Evolutionary conservation across 1,140 invertebrate genomes (phyloP).

Genomic region (Matsumurasca onukii): DNA sequence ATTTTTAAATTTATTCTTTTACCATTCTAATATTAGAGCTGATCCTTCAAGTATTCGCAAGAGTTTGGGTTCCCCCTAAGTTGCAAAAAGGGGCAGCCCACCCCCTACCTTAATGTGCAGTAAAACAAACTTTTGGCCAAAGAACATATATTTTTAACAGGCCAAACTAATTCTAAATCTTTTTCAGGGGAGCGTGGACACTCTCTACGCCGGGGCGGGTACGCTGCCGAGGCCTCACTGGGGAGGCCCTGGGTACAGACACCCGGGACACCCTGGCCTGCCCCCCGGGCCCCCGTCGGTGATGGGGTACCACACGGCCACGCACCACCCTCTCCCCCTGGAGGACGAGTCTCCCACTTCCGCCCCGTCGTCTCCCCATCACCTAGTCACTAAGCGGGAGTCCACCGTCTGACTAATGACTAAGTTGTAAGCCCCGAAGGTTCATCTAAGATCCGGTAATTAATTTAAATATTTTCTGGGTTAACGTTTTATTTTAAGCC

Average conservation of each 20-base stretch:
- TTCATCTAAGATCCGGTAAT: too few relatives aligned
- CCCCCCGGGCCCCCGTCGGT: background rate
- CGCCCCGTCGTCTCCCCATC: slow-evolving; percentile 35
- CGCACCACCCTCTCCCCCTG: background rate
- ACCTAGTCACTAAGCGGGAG: slow-evolving; percentile 38
- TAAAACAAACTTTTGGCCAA: too few relatives aligned
- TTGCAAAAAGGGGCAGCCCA: too few relatives aligned
- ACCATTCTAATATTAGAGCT: too few relatives aligned
- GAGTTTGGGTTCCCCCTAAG: too few relatives aligned
- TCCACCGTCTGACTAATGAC: slow-evolving; percentile 42
- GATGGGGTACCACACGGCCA: background rate
- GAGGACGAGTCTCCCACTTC: slow-evolving; percentile 11
- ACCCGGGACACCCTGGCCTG: slow-evolving; percentile 7
- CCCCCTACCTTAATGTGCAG: too few relatives aligned
- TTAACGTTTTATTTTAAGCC: too few relatives aligned
- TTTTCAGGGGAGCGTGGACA: slow-evolving; percentile 36
- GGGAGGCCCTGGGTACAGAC: slow-evolving; percentile 23
- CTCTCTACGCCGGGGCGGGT: slow-evolving; percentile 34
- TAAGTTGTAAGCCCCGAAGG: slow-evolving; percentile 35
- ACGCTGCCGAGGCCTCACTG: slow-evolving; percentile 35
- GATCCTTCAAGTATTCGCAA: too few relatives aligned
- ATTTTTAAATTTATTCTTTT: too few relatives aligned
- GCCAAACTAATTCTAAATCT: too few relatives aligned
- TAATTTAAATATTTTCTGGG: too few relatives aligned
- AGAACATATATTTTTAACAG: too few relatives aligned